phyloP scores from a whole-genome alignment of 1,140 invertebrate species.

The Ceratina australensis region DNA sequence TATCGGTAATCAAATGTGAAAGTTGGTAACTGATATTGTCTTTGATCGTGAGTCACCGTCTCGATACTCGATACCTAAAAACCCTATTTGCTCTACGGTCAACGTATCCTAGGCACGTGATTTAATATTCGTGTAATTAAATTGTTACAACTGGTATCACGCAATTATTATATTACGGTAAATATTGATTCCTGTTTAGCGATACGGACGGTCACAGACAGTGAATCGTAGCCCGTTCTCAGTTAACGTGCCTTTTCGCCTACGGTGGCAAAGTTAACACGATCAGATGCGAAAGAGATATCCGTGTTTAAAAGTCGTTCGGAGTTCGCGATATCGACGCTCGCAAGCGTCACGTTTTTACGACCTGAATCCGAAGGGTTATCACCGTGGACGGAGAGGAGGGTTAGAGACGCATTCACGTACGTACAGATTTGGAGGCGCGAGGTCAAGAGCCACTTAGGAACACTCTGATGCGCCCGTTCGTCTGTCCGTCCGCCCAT shows the following conservation, averaged over 20 bases:
- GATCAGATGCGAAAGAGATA: too few species aligned
- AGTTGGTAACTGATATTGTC: constrained; percentile 34
- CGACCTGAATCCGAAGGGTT: constrained; percentile 25
- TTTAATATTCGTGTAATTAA: neutral
- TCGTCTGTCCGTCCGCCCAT: neutral
- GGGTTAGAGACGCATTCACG: constrained; percentile 18
- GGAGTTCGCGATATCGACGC: neutral
- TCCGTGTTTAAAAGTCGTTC: neutral
- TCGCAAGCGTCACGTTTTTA: constrained; percentile 19
- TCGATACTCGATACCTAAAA: neutral
- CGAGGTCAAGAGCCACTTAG: constrained; percentile 63
- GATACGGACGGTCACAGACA: too few species aligned
- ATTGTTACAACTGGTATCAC: too few species aligned
- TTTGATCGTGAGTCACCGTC: constrained; percentile 16
- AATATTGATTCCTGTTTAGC: neutral
- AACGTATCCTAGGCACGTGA: neutral
- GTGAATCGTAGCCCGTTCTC: too few species aligned
- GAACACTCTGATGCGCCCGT: constrained; percentile 41
- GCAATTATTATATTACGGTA: too few species aligned
- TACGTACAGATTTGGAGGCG: constrained; percentile 47
- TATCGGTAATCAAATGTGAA: constrained; percentile 38
- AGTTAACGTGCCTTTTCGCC: too few species aligned
- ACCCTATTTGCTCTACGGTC: neutral
- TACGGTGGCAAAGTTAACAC: too few species aligned
- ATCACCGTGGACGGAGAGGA: constrained; percentile 35